phyloP scores from a whole-genome alignment of 2,113 vertebrate genomes.

The Rattus norvegicus region GRCr8 NC_086038.1:42418501-42419000 shows the following conservation, averaged over 20 bases:
- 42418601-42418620: conserved; percentile 63
- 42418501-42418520: neutral
- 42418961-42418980: neutral
- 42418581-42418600: conserved; percentile 65
- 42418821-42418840: conserved; percentile 14
- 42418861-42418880: neutral
- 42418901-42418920: neutral
- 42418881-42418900: neutral
- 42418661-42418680: conserved; percentile 58
- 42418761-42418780: neutral
- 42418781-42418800: conserved; percentile 20
- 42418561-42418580: conserved; percentile 51
- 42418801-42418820: neutral
- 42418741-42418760: neutral
- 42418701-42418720: neutral
- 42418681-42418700: conserved; percentile 29
- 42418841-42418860: neutral
- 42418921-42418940: neutral
- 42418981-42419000: conserved; percentile 7
- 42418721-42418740: conserved; percentile 35
- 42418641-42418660: conserved; percentile 51
- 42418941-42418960: conserved; percentile 32
- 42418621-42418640: conserved; percentile 52
- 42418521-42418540: conserved; percentile 40
- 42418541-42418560: conserved; percentile 35